Percentiles rank a stretch among this genome's conserved stretches.
Conservation (phyloP, 2,113 vertebrate genomes). For the Lipophrys pholis region DNA sequence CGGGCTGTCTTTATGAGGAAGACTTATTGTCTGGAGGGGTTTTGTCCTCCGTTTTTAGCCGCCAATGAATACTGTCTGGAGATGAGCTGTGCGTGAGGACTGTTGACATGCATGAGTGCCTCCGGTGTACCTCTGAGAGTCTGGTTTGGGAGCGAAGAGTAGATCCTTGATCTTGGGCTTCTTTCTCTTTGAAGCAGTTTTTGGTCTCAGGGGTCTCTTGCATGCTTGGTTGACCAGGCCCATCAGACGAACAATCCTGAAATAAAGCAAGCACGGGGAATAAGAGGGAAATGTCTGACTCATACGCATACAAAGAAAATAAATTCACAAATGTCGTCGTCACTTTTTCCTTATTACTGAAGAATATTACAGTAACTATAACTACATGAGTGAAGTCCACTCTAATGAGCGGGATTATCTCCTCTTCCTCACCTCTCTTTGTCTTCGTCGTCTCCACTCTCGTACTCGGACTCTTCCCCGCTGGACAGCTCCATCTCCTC, state of each 20-base stretch:
- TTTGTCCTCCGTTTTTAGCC: constrained; percentile 36
- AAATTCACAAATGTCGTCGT: not conserved
- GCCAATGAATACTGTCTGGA: constrained; percentile 42
- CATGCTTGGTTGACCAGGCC: constrained; percentile 92
- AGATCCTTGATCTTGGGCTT: constrained; percentile 93
- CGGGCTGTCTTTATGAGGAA: constrained; percentile 53
- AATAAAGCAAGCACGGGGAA: constrained; percentile 51
- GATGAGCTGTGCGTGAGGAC: constrained; percentile 48
- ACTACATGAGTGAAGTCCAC: too few species aligned
- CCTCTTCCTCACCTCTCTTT: constrained; percentile 88
- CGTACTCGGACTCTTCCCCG: constrained; percentile 93
- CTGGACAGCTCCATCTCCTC: constrained; percentile 87
- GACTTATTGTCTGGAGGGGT: constrained; percentile 46
- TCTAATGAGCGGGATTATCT: too few species aligned
- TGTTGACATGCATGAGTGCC: constrained; percentile 59
- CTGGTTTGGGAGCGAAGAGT: constrained; percentile 82
- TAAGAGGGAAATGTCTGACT: constrained; percentile 7
- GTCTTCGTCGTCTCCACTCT: constrained; percentile 93
- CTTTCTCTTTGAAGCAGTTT: constrained; percentile 89
- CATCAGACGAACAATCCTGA: constrained; percentile 93
- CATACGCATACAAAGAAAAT: not conserved
- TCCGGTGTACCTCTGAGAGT: constrained; percentile 87
- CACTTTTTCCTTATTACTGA: too few species aligned
- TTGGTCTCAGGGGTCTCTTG: constrained; percentile 89
- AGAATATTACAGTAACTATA: too few species aligned